Evolutionary conservation across 64 coral and sea anemone genomes (phyloP).

Genomic region (Trachythela sp.): DNA sequence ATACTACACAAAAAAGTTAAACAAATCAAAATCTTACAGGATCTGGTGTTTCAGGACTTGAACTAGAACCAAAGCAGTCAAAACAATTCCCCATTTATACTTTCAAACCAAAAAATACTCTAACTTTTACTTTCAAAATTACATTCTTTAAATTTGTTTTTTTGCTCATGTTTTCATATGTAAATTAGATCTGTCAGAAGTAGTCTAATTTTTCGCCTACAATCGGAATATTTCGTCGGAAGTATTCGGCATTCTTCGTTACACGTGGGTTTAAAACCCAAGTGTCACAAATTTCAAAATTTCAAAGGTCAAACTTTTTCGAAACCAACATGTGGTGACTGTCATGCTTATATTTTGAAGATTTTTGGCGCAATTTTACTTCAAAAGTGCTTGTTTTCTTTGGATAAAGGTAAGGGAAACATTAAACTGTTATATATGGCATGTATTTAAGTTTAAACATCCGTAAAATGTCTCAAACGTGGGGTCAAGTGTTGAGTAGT

Average conservation of each 20-base stretch:
- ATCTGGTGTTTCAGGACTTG: conserved; percentile 8
- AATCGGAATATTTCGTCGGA: too few species aligned
- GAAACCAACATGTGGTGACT: not conserved
- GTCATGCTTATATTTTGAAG: not conserved
- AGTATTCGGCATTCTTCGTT: too few species aligned
- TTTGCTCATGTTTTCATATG: not conserved
- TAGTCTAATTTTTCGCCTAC: too few species aligned
- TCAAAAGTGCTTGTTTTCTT: not conserved
- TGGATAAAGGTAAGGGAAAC: not conserved
- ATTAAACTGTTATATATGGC: not conserved
- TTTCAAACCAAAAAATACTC: too few species aligned
- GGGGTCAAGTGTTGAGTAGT: too few species aligned
- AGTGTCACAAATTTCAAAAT: too few species aligned
- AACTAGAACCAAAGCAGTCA: not conserved
- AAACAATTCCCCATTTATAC: not conserved
- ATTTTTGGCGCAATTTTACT: not conserved
- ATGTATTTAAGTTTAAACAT: not conserved
- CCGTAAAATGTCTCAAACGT: too few species aligned
- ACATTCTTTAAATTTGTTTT: too few species aligned
- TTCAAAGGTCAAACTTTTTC: not conserved
- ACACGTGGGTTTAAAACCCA: too few species aligned
- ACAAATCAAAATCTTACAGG: conserved; percentile 18
- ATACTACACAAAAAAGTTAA: too few species aligned
- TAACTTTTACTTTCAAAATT: too few species aligned
- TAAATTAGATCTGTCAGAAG: too few species aligned